Percentiles rank a stretch among this genome's conserved stretches.
These are phyloP conservation scores for Stercorarius parasiticus DNA, from an alignment of 2,113 vertebrate genomes.

Conservation along the genomic window DNA sequence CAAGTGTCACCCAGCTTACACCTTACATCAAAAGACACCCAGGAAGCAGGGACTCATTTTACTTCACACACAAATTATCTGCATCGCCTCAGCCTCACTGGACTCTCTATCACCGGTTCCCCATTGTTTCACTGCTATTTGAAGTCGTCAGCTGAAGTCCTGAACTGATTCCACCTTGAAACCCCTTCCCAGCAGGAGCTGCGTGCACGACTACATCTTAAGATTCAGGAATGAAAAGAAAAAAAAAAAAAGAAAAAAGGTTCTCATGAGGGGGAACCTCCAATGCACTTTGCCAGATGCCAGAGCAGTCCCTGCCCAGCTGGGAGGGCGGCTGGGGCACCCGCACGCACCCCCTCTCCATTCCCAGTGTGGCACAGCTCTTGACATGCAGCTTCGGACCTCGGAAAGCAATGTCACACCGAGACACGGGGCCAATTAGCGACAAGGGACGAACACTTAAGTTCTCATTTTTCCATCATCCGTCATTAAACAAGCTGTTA, in stretches of 20 bases:
- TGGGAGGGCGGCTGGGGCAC: neutral
- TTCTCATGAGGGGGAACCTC: neutral
- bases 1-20: neutral
- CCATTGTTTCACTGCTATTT: neutral
- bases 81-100: rapidly evolving
- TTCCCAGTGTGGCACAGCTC: neutral
- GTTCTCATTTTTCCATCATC: neutral
- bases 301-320: neutral
- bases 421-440: rapidly evolving
- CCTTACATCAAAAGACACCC: neutral
- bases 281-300: neutral
- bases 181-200: neutral
- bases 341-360: neutral
- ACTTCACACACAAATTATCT: neutral
- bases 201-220: neutral
- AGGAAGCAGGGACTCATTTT: neutral
- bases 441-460: rapidly evolving
- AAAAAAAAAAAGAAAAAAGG: neutral
- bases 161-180: neutral
- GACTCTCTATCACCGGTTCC: neutral
- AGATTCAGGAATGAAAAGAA: neutral
- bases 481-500: neutral
- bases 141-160: neutral
- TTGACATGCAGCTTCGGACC: neutral
- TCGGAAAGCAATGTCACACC: neutral